phyloP scores from a whole-genome alignment of 2,113 vertebrate species.

The Apus apus region DNA sequence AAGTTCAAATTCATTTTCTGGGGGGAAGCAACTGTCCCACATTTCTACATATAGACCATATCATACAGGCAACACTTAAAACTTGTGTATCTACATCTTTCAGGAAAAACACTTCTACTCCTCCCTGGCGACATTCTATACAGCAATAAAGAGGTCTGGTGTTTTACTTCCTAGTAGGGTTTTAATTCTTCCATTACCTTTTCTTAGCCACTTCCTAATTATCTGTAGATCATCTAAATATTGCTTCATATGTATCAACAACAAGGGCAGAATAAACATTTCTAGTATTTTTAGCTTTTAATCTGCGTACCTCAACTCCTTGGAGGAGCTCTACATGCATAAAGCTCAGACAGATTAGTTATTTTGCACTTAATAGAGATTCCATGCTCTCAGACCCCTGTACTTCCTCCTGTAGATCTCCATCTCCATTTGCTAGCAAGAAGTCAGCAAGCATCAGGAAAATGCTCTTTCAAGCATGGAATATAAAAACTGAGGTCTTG shows the following conservation, averaged over 20 bases:
- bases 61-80: not conserved
- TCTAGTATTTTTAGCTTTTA: not conserved
- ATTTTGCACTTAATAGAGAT: not conserved
- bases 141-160: not conserved
- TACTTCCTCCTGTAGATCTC: not conserved
- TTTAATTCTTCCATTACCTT: not conserved
- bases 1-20: not conserved
- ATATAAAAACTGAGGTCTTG: not conserved
- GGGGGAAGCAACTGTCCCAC: not conserved
- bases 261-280: not conserved
- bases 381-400: not conserved
- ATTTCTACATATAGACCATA: not conserved
- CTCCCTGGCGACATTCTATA: not conserved
- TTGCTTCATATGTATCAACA: not conserved
- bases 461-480: not conserved
- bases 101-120: not conserved
- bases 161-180: not conserved
- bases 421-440: not conserved
- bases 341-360: not conserved
- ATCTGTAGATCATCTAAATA: not conserved
- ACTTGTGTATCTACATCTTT: not conserved
- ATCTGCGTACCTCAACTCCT: not conserved
- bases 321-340: not conserved
- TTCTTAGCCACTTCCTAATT: not conserved
- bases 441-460: not conserved